Evolutionary conservation across 2,888 invertebrate species (phyloP).

Genomic region (Archips crataeganus): DNA sequence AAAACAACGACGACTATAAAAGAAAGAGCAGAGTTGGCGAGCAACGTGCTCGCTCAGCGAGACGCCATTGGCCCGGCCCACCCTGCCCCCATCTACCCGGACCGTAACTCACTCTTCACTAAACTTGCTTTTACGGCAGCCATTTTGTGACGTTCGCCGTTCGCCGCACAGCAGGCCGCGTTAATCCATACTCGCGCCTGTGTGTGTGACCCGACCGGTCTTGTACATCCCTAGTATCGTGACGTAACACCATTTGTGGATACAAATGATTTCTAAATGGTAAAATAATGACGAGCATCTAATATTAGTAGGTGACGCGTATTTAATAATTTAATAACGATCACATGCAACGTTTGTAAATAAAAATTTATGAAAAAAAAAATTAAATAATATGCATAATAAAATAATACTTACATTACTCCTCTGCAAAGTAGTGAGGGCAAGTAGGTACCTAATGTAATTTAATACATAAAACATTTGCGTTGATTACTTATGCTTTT

Average conservation of each 20-base stretch:
- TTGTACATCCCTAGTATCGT: constrained; percentile 37
- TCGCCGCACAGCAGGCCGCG: constrained; percentile 79
- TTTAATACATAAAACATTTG: too few species aligned
- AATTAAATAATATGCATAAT: too few species aligned
- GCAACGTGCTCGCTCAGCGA: constrained; percentile 77
- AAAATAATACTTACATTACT: too few species aligned
- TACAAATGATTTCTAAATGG: constrained; percentile 19
- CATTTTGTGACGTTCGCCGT: constrained; percentile 86
- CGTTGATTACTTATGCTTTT: too few species aligned
- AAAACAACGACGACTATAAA: constrained; percentile 83
- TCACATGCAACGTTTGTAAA: too few species aligned
- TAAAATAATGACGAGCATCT: neutral
- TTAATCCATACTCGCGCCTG: constrained; percentile 71
- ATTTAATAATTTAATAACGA: too few species aligned
- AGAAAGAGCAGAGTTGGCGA: constrained; percentile 84
- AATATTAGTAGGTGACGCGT: neutral
- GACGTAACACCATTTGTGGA: constrained; percentile 28
- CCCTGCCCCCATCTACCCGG: constrained; percentile 57
- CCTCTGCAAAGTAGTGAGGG: too few species aligned
- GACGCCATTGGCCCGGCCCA: constrained; percentile 72
- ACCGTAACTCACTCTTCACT: constrained; percentile 85
- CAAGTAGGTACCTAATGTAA: too few species aligned
- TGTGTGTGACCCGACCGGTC: constrained; percentile 70
- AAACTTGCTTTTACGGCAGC: constrained; percentile 82
- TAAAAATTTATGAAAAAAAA: too few species aligned